Evolutionary conservation across 2,888 invertebrate species (phyloP).

Genomic region (Falcaria lacertinaria): DNA sequence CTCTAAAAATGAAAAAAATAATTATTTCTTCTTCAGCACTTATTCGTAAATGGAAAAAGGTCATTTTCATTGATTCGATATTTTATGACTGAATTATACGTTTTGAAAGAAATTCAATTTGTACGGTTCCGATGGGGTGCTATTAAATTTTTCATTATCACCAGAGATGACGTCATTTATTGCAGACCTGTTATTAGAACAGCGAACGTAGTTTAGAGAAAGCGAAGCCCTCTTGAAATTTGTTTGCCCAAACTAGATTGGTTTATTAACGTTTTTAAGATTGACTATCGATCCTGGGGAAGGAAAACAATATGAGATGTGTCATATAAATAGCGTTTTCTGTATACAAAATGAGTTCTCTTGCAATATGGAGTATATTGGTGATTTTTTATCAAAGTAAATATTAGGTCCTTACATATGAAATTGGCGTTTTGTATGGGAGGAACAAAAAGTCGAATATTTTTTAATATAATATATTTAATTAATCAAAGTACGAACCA

Average conservation of each 20-base stretch:
- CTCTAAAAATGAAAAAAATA: background rate
- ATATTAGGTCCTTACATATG: no score
- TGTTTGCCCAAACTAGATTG: slow-evolving; percentile 37
- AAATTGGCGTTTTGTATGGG: no score
- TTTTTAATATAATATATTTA: no score
- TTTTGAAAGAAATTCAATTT: slow-evolving; percentile 54
- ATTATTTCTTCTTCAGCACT: slow-evolving; percentile 4
- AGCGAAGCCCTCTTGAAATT: slow-evolving; percentile 56
- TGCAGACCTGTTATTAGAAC: slow-evolving; percentile 54
- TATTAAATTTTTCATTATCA: slow-evolving; percentile 67
- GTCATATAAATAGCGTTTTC: slow-evolving; percentile 12
- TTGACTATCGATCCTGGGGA: background rate
- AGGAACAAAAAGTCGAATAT: no score
- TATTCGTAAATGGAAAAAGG: slow-evolving; percentile 13
- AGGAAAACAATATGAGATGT: background rate
- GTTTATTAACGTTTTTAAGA: slow-evolving; percentile 21
- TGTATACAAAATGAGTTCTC: slow-evolving; percentile 44
- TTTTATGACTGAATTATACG: slow-evolving; percentile 35
- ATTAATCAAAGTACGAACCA: no score
- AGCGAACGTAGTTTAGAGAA: slow-evolving; percentile 36
- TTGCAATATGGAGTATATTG: slow-evolving; percentile 48
- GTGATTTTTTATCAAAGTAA: slow-evolving; percentile 58
- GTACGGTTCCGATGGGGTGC: slow-evolving; percentile 28
- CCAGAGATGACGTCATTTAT: slow-evolving; percentile 46
- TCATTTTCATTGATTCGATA: slow-evolving; percentile 28